These are phyloP conservation scores for Mnemiopsis leidyi DNA, from an alignment of 37 sponge, comb jelly and placozoan species.

Conservation along the genomic window DNA sequence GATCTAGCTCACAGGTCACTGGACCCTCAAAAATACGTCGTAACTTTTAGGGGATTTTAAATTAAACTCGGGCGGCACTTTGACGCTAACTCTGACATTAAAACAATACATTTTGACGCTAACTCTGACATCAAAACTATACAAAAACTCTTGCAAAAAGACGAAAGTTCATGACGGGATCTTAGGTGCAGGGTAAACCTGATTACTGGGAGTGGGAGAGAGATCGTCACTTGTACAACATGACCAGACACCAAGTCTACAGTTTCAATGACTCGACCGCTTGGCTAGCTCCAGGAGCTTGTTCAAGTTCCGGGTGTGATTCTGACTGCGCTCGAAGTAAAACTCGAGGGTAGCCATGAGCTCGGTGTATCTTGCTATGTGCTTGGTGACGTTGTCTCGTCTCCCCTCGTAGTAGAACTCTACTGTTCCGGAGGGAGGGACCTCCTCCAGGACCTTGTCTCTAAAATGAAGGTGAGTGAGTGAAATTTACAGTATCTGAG, in stretches of 20 bases:
- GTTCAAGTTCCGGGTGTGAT: constrained; percentile 28
- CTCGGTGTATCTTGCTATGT: constrained; percentile 1
- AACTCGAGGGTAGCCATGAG: constrained; percentile 27
- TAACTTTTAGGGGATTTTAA: neutral
- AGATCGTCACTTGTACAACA: neutral
- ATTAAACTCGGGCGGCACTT: neutral
- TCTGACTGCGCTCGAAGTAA: constrained; percentile 30
- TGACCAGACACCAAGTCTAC: neutral
- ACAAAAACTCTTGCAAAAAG: no score
- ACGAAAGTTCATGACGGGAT: no score
- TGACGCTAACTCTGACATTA: neutral
- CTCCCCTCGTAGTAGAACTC: constrained; percentile 51
- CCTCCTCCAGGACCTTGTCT: neutral
- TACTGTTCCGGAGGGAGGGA: constrained; percentile 54
- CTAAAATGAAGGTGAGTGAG: constrained; percentile 5
- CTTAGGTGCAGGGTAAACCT: no score
- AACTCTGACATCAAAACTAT: no score
- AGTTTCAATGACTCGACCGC: constrained; percentile 11
- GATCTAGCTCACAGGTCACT: neutral
- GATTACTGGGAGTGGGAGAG: no score
- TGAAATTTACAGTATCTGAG: no score
- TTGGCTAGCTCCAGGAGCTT: constrained; percentile 16
- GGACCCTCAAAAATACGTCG: neutral
- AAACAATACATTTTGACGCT: neutral
- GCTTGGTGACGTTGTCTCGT: constrained; percentile 33